phyloP scores from a whole-genome alignment of 2,113 vertebrate genomes.

The Clarias macrocephalus region DNA sequence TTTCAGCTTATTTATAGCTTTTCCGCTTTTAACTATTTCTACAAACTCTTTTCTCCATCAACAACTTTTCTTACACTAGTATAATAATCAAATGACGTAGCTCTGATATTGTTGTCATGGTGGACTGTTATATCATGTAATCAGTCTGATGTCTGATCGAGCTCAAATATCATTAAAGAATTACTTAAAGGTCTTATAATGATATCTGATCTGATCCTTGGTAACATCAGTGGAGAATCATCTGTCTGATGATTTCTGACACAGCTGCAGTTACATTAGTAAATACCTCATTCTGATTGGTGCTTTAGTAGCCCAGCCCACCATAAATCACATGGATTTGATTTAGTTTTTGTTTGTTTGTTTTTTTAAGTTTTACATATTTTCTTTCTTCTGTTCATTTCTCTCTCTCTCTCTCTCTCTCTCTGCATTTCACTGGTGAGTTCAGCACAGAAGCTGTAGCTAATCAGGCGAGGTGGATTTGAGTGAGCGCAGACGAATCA shows the following conservation, averaged over 20 bases:
- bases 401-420: neutral
- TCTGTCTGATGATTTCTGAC: neutral
- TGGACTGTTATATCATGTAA: neutral
- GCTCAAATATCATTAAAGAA: neutral
- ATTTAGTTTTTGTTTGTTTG: no score
- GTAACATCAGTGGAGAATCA: neutral
- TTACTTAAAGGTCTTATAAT: neutral
- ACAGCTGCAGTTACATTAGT: no score
- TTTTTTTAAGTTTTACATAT: no score
- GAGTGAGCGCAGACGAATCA: neutral
- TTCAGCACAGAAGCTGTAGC: neutral
- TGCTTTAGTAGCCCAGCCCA: no score
- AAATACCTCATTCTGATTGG: no score
- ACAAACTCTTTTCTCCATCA: no score
- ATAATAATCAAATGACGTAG: neutral
- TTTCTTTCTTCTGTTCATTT: neutral
- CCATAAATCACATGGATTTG: no score
- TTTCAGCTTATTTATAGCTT: no score
- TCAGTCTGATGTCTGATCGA: neutral
- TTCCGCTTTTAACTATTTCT: no score
- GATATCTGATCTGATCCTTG: neutral
- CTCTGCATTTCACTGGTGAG: neutral
- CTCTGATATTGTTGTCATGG: no score
- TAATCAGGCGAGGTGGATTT: neutral
- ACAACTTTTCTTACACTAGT: neutral